Base-by-base conservation (phyloP, 2,888 invertebrate genomes). In the Rhopalosiphum nymphaeae region DNA sequence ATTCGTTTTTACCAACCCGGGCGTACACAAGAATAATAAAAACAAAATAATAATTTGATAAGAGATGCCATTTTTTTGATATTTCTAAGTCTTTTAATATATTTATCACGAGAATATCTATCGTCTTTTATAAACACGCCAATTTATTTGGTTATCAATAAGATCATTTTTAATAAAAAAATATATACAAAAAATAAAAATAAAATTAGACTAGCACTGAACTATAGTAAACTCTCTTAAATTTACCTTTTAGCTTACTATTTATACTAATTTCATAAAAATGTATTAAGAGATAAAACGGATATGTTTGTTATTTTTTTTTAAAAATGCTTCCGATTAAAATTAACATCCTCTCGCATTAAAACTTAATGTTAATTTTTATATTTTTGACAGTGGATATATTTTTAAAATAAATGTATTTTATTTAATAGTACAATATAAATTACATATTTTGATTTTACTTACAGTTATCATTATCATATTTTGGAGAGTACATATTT, bases 401-500 rank as follows among this genome's bases (percentile, higher is more conserved):
- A 36, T 21, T 1, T 61, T 67, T n/a, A 16, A 61, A 67, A 67
- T 16, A 36, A 36, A 78, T 36, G 4, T 21, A 21, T 36, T 78
- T 36, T 2, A 78, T 78, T 36, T 78, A 78, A 36, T 78, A 78
- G 36, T 78, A n/a, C 21, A 3, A 21, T 25, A 25, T 36, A 78
- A 36, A 78, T 78, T 9, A 9, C 21, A 78, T 78, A 36, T 21
- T 78, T 36, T 3, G 78, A 78, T 78, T 49, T 49, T 84, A 91
- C 91, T 91, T 85, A 91, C 91, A 91, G 56, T 85, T 44, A 0
- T 85, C 85, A 85, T 44, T 25, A 29, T 85, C 44, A 57, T 85
- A 44, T 56, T 85, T 44, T n/a, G 25, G 0, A 0, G n/a, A 56
- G 91, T 44, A 46, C 91, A 91, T 85, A 57, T 36, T 84, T 85